Evolutionary conservation across 2,797 vertebrate species (phyloP).

Genomic region (Tympanoctomys barrerae): DNA sequence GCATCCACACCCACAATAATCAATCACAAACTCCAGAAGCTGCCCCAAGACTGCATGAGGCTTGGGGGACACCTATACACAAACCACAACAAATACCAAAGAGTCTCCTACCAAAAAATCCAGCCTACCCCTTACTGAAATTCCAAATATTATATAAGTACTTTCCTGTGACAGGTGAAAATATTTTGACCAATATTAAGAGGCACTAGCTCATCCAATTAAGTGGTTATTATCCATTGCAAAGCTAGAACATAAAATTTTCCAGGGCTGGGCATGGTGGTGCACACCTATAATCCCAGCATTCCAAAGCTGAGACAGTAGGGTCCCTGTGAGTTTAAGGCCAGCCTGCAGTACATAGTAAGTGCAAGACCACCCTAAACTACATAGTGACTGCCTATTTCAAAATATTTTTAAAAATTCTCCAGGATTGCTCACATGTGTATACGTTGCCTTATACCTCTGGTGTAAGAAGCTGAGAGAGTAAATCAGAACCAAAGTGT

Average conservation of each 20-base stretch:
- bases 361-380: not conserved
- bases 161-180: not conserved
- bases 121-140: constrained; percentile 13
- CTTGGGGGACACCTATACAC: no score
- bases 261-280: not conserved
- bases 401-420: not conserved
- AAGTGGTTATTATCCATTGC: constrained; percentile 39
- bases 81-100: not conserved
- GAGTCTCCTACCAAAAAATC: not conserved
- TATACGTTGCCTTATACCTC: not conserved
- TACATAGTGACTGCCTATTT: not conserved
- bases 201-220: not conserved
- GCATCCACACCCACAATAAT: no score
- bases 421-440: not conserved
- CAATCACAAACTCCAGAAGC: no score
- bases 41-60: no score
- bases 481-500: not conserved
- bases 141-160: not conserved
- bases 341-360: not conserved
- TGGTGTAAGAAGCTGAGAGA: not conserved
- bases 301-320: not conserved
- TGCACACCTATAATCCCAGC: not conserved
- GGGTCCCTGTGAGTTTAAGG: not conserved
- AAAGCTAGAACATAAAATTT: constrained; percentile 20
- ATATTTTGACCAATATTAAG: not conserved